Conservation (phyloP, 37 sponge, comb jelly and placozoan species). For the Chondrilla cf. caribensis region DNA sequence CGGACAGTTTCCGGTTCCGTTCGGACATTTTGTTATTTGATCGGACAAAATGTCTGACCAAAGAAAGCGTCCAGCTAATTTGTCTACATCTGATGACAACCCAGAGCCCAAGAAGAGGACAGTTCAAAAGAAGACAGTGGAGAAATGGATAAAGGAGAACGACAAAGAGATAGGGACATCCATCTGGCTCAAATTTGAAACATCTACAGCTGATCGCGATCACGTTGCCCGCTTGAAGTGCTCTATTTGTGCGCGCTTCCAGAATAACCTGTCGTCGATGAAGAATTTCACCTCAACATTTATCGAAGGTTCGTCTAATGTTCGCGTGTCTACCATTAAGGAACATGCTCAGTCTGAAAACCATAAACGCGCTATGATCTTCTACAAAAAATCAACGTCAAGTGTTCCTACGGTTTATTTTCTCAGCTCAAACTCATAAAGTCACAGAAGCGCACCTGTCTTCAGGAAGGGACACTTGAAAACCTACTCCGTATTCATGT, state of each 20-base stretch:
- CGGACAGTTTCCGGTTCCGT: constrained; percentile 20
- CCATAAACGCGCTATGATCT: constrained; percentile 27
- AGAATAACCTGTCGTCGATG: constrained; percentile 30
- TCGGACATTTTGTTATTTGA: constrained; percentile 17
- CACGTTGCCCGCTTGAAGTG: constrained; percentile 40
- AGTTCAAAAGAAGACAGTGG: constrained; percentile 5
- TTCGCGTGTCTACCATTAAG: constrained; percentile 33
- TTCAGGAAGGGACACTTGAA: constrained; percentile 50
- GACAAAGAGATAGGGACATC: constrained; percentile 21
- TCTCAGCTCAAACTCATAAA: constrained; percentile 59
- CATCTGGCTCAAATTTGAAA: constrained; percentile 37
- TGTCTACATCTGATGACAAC: neutral
- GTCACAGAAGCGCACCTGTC: neutral
- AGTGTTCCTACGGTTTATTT: constrained; percentile 10
- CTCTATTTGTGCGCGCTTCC: constrained; percentile 34
- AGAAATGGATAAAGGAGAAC: constrained; percentile 45
- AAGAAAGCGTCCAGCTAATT: constrained; percentile 15
- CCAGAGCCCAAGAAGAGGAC: neutral
- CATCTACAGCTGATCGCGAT: constrained; percentile 24
- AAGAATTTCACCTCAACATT: constrained; percentile 37
- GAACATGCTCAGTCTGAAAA: constrained; percentile 39
- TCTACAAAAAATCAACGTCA: constrained; percentile 18
- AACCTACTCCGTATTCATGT: constrained; percentile 46
- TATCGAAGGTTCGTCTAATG: constrained; percentile 40
- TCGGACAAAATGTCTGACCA: constrained; percentile 12